These are phyloP conservation scores for Dasysyrphus tricinctus DNA, from an alignment of 2,888 invertebrate genomes.

Conservation along the genomic window DNA sequence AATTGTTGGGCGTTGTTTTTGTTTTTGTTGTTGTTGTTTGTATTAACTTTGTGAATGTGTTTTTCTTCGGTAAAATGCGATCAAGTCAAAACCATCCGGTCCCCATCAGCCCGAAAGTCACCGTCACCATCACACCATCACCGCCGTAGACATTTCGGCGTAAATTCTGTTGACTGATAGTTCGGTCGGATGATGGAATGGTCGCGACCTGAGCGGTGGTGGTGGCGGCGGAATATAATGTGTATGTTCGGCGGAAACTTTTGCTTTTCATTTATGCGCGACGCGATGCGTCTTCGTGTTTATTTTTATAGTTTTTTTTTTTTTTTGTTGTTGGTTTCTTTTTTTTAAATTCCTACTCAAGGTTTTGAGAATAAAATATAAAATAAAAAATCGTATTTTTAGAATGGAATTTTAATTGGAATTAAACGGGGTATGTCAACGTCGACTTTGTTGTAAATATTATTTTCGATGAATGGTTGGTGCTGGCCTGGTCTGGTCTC, in stretches of 20 bases:
- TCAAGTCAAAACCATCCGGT: slow-evolving; percentile 38
- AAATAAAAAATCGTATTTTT: slow-evolving; percentile 49
- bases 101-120: background rate
- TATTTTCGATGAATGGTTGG: slow-evolving; percentile 30
- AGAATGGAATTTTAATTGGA: slow-evolving; percentile 71
- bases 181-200: slow-evolving; percentile 28
- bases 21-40: too few relatives aligned
- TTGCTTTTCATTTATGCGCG: slow-evolving; percentile 64
- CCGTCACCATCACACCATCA: slow-evolving; percentile 15
- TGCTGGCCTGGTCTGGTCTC: background rate
- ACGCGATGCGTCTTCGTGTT: slow-evolving; percentile 41
- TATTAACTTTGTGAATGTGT: background rate
- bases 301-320: slow-evolving; percentile 25
- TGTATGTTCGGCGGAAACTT: slow-evolving; percentile 59
- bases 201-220: slow-evolving; percentile 16
- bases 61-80: slow-evolving; percentile 25
- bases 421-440: slow-evolving; percentile 70
- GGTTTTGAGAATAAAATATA: slow-evolving; percentile 42
- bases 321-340: background rate
- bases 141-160: slow-evolving; percentile 70
- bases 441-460: slow-evolving; percentile 49
- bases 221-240: slow-evolving; percentile 1
- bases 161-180: slow-evolving; percentile 66
- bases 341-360: slow-evolving; percentile 49
- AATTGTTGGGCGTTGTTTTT: slow-evolving; percentile 40